Evolutionary conservation across 2,113 vertebrate genomes (phyloP), one percentile per base, ranked within the genome.

Genomic region (Labeo rohita): DNA sequence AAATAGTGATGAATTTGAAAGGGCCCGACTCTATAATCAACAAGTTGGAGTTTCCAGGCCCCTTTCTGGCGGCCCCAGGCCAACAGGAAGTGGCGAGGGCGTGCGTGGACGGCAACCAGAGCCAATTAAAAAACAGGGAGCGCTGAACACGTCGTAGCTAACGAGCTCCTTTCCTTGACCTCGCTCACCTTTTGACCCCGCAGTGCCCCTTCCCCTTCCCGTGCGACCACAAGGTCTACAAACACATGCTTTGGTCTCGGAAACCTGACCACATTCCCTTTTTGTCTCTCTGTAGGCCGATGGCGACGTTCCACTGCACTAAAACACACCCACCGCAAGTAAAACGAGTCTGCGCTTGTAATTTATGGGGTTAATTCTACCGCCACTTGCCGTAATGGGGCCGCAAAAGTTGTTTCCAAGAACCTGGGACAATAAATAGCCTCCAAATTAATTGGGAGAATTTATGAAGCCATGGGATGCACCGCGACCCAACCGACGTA

Each of bases 141-240:
- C 79, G 50, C 6, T 49, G 89, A 92, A 86, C 89, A 89, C 18
- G 85, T 90, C 49, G 86, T 54, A 89, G 91, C 92, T 95, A 94
- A 95, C 88, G 45, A 95, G 93, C 92, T 93, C 90, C 91, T 91
- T 93, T 90, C 89, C 13, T 87, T 93, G 92, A 94, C 93, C 95
- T 91, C 87, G 88, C 89, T 94, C 88, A 94, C 93, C 94, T 93
- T 89, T 85, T 78, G 90, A 91, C 89, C 80, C 76, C 70, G 8
- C 9, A 2, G 78, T 39, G 56, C 74, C 28, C 87, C 89, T 81
- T 77, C 43, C 80, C 80, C 85, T 87, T 88, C 80, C 85, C 65
- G 78, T 80, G 45, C 43, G 73, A 76, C 76, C 70, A 36, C 90
- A 86, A 93, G 91, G 91, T 93, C 92, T 89, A 70, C 91, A 91